Percentiles rank a stretch among this genome's conserved stretches.
Evolutionary conservation across 2,888 invertebrate genomes (phyloP).

Genomic region (Spilarctia lutea): DNA sequence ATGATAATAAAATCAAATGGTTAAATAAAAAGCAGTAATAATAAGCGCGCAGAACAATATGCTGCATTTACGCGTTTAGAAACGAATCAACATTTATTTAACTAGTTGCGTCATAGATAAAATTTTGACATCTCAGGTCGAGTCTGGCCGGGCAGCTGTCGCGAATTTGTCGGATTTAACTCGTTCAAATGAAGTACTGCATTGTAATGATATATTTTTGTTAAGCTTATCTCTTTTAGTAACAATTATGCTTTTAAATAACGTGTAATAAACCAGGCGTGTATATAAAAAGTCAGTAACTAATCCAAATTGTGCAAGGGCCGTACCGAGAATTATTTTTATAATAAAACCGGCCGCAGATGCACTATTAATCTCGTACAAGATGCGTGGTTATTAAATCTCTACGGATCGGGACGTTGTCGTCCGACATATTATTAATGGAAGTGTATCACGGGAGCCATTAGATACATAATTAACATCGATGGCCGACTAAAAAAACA

Average conservation of each 20-base stretch:
- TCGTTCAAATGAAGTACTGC: conserved; percentile 74
- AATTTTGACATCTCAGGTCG: conserved; percentile 71
- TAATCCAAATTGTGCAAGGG: conserved; percentile 28
- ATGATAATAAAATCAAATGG: conserved; percentile 84
- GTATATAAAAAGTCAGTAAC: conserved; percentile 28
- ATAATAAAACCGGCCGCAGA: conserved; percentile 77
- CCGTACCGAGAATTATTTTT: conserved; percentile 63
- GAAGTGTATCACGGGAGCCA: conserved; percentile 86
- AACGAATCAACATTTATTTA: conserved; percentile 81
- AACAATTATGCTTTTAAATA: conserved; percentile 53
- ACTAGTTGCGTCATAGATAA: conserved; percentile 72
- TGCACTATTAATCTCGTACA: conserved; percentile 80
- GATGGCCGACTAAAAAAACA: conserved; percentile 76
- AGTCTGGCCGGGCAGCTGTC: conserved; percentile 75
- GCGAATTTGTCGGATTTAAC: conserved; percentile 75
- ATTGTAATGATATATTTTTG: conserved; percentile 78
- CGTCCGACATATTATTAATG: conserved; percentile 82
- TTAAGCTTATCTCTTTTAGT: conserved; percentile 70
- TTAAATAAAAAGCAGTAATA: conserved; percentile 82
- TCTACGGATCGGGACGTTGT: conserved; percentile 77
- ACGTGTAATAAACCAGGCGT: conserved; percentile 29
- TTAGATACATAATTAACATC: conserved; percentile 85
- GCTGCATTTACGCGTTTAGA: conserved; percentile 70
- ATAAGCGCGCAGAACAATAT: conserved; percentile 81
- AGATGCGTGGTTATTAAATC: conserved; percentile 82